These are phyloP conservation scores for Criorhina ranunculi DNA, from an alignment of 2,888 invertebrate genomes.

Conservation along the genomic window DNA sequence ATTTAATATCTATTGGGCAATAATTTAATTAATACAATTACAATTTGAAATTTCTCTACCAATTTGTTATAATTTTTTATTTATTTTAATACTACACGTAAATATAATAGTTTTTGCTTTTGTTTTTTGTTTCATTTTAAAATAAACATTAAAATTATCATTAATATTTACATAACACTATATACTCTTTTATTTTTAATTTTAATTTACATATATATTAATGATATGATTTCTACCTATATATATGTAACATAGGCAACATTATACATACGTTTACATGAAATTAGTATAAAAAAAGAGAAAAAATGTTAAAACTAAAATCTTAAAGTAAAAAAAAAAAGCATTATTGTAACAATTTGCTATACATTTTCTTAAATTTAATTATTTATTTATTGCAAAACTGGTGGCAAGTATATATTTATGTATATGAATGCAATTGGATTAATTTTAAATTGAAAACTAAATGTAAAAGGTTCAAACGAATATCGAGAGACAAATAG, in stretches of 20 bases:
- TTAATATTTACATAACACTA: constrained; percentile 63
- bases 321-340: constrained; percentile 25
- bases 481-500: constrained; percentile 39
- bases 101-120: constrained; percentile 54
- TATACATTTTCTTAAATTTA: constrained; percentile 17
- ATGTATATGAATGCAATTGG: constrained; percentile 28
- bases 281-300: constrained; percentile 31
- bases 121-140: constrained; percentile 4
- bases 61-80: constrained; percentile 40
- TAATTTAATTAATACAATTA: constrained; percentile 70
- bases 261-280: constrained; percentile 14
- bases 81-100: constrained; percentile 36
- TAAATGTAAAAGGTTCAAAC: constrained; percentile 45
- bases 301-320: constrained; percentile 30
- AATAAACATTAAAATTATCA: constrained; percentile 37
- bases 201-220: constrained; percentile 50
- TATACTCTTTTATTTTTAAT: constrained; percentile 32
- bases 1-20: constrained; percentile 57
- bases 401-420: constrained; percentile 59
- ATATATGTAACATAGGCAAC: constrained; percentile 21
- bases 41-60: constrained; percentile 65
- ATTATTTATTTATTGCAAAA: constrained; percentile 55
- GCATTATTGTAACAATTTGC: constrained; percentile 21
- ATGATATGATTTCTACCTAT: constrained; percentile 72
- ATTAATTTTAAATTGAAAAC: constrained; percentile 25